Conservation (phyloP, 2,888 invertebrate genomes). For the Oeneis ivallda region DNA sequence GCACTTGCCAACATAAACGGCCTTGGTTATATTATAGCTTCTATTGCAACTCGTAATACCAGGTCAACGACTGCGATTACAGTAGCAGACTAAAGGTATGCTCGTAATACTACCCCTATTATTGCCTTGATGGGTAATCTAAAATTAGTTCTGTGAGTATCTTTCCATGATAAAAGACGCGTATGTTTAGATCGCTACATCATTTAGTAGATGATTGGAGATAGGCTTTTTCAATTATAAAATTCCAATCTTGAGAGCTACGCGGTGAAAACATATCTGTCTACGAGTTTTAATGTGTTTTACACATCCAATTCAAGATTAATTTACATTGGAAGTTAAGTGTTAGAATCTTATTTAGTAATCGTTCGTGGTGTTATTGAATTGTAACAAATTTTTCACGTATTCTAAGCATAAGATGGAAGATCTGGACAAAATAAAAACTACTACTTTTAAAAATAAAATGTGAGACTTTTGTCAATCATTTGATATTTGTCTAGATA, state of each 20-base stretch:
- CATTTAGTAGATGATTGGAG: constrained; percentile 21
- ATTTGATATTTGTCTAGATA: no score
- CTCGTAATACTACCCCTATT: constrained; percentile 35
- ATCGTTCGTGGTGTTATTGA: neutral
- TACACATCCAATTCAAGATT: neutral
- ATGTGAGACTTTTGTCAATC: no score
- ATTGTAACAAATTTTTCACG: neutral
- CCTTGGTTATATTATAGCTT: constrained; percentile 34
- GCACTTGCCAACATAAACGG: constrained; percentile 6
- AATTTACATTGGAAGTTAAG: neutral
- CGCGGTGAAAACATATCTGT: no score
- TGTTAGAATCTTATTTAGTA: neutral
- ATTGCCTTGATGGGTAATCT: constrained; percentile 23
- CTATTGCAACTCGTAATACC: constrained; percentile 46
- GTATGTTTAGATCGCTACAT: constrained; percentile 29
- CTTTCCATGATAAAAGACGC: constrained; percentile 16
- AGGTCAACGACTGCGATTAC: constrained; percentile 43
- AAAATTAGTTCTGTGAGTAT: constrained; percentile 21
- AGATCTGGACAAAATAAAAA: no score
- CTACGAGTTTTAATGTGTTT: neutral
- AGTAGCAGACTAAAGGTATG: constrained; percentile 28
- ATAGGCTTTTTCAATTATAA: constrained; percentile 26
- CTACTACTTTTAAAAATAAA: no score
- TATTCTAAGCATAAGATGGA: no score
- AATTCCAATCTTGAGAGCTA: constrained; percentile 20